These are phyloP conservation scores for Lycopodina hypogea DNA, from an alignment of 37 sponge, comb jelly and placozoan species.

Conservation along the genomic window DNA sequence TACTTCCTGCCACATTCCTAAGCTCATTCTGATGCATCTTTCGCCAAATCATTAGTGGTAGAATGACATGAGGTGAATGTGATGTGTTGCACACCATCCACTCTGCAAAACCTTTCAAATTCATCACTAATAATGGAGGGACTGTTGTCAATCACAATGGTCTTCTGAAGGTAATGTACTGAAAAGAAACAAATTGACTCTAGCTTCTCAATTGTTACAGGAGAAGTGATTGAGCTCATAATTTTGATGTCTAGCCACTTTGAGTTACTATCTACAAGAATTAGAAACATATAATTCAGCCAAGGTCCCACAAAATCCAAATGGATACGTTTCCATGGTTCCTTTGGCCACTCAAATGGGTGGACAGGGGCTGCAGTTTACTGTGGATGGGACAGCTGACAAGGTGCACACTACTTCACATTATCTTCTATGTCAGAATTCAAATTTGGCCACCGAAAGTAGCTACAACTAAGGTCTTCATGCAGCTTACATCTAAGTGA, in stretches of 20 bases:
- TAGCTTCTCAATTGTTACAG: constrained; percentile 18
- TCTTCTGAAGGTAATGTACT: constrained; percentile 1
- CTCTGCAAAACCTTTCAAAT: background rate
- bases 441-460: constrained; percentile 50
- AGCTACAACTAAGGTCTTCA: constrained; percentile 29
- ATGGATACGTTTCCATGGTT: background rate
- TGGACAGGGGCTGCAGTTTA: constrained; percentile 32
- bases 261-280: background rate
- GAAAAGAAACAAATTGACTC: constrained; percentile 8
- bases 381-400: background rate
- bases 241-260: background rate
- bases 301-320: background rate
- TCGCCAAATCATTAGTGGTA: constrained; percentile 43
- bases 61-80: constrained; percentile 1
- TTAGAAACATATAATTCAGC: background rate
- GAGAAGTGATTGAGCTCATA: constrained; percentile 9
- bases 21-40: constrained; percentile 33
- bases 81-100: constrained; percentile 12
- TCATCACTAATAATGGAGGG: constrained; percentile 28
- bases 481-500: constrained; percentile 17
- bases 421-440: constrained; percentile 18
- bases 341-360: constrained; percentile 10
- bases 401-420: background rate
- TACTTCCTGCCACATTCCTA: background rate
- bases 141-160: constrained; percentile 31